Evolutionary conservation across 92 coral and sea anemone genomes (phyloP).

Genomic region (Pocillopora meandrina): DNA sequence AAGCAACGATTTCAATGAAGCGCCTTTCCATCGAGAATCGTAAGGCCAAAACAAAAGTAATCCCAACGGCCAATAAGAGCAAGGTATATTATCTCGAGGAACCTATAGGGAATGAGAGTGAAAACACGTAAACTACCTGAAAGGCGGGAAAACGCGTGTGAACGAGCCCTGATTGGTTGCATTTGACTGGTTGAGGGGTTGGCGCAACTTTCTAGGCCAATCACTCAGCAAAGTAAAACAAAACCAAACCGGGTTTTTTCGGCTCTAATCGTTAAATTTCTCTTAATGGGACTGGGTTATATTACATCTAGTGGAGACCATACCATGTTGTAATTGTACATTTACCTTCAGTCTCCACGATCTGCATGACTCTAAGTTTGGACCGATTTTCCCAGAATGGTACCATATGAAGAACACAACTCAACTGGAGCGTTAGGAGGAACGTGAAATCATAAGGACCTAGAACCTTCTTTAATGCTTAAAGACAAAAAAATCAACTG

Average conservation of each 20-base stretch:
- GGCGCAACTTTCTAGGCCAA: too few relatives aligned
- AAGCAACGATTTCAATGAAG: too few relatives aligned
- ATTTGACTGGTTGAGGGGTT: not conserved
- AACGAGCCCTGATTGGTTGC: not conserved
- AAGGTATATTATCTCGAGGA: too few relatives aligned
- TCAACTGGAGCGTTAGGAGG: slow-evolving; percentile 85
- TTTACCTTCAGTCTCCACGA: slow-evolving; percentile 55
- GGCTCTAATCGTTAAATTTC: too few relatives aligned
- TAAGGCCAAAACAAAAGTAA: too few relatives aligned
- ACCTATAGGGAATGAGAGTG: too few relatives aligned
- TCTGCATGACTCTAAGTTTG: slow-evolving; percentile 81
- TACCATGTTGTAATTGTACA: not conserved
- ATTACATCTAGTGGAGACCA: not conserved
- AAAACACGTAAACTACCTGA: too few relatives aligned
- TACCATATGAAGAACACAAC: slow-evolving; percentile 97
- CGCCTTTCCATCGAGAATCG: too few relatives aligned
- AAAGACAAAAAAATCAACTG: not conserved
- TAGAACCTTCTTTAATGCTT: slow-evolving; percentile 43
- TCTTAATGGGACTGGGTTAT: too few relatives aligned
- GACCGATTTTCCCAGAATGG: slow-evolving; percentile 95
- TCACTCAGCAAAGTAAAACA: not conserved
- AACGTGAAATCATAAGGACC: slow-evolving; percentile 93
- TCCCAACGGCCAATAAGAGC: too few relatives aligned
- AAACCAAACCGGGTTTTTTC: not conserved
- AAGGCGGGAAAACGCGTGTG: not conserved